Evolutionary conservation across 1,140 invertebrate genomes (phyloP), one percentile per base, ranked within the genome.

Genomic region (Euura saliciscinereae): DNA sequence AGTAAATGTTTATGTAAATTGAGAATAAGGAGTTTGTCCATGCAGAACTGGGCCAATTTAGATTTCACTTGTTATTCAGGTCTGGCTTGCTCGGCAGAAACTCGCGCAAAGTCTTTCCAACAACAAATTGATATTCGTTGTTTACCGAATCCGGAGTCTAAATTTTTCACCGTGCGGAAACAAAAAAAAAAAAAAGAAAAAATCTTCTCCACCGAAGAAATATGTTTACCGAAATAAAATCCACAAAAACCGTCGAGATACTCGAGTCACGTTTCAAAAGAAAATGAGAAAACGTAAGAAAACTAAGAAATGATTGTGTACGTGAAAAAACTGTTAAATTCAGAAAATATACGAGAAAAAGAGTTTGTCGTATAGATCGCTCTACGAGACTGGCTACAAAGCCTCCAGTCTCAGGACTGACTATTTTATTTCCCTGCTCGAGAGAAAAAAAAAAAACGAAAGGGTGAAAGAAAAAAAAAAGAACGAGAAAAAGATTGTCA

Each of bases 211-310:
- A 28, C 28, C 28, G 0, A 28, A 28, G 28, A 28, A 28, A 28
- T 28, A 28, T 28, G 28, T 28, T 28, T 28, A 28, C 28, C 28
- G 28, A 28, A 28, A 28, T 28, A 28, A 28, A 28, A 28, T 28
- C 10, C 51, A 11, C 3, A 11, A n/a, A 59, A 59, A 59, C 51
- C 51, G 28, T 28, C 28, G 28, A 28, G 28, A 28, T 28, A 28
- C 28, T 28, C 51, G 51, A 59, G 51, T 59, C 51, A 59, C 51
- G 51, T 59, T n/a, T 59, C 4, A n/a, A 8, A n/a, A 8, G 51
- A 59, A 59, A 59, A 59, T 59, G 51, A 59, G 51, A 59, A n/a
- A 59, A 59, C 51, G 51, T 59, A 59, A 59, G 51, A n/a, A 59
- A 59, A 8, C 8, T 59, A 59, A 59, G 51, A 59, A 59, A 59